These are phyloP conservation scores for Ptilorrhoa leucosticta DNA, from an alignment of 2,113 vertebrate genomes.

Conservation along the genomic window DNA sequence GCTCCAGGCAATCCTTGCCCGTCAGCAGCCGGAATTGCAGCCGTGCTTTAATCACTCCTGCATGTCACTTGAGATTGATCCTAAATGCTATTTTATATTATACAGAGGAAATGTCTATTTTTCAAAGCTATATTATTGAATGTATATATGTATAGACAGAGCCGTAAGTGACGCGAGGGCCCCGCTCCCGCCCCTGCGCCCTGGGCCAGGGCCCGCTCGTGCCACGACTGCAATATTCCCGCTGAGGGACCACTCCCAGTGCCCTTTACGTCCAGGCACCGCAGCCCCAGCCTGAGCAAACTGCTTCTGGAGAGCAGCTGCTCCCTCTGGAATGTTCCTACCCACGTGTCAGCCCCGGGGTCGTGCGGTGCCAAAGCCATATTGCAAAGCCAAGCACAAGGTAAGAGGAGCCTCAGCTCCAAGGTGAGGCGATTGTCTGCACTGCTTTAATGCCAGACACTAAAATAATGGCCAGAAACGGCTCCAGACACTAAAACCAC, in stretches of 20 bases:
- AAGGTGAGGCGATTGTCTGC: not conserved
- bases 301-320: not conserved
- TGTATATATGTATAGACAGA: conserved; percentile 65
- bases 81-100: conserved; percentile 58
- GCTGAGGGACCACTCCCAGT: not conserved
- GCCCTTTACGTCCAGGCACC: not conserved
- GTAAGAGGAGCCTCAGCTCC: not conserved
- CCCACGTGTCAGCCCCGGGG: not conserved
- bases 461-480: not conserved
- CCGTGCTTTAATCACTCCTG: not conserved
- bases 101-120: conserved; percentile 63
- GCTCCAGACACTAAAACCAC: not conserved
- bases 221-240: conserved; percentile 29
- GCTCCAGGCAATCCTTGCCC: not conserved
- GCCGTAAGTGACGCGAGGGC: not conserved
- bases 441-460: not conserved
- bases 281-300: not conserved
- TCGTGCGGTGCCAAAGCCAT: conserved; percentile 8
- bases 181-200: not conserved
- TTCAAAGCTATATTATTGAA: conserved; percentile 64
- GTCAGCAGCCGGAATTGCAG: not conserved
- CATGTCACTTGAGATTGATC: conserved; percentile 35
- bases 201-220: not conserved
- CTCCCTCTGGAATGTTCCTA: not conserved
- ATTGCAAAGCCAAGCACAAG: conserved; percentile 3